These are phyloP conservation scores for Lycaon pictus DNA, from an alignment of 2,113 vertebrate genomes.

Conservation along the genomic window DNA sequence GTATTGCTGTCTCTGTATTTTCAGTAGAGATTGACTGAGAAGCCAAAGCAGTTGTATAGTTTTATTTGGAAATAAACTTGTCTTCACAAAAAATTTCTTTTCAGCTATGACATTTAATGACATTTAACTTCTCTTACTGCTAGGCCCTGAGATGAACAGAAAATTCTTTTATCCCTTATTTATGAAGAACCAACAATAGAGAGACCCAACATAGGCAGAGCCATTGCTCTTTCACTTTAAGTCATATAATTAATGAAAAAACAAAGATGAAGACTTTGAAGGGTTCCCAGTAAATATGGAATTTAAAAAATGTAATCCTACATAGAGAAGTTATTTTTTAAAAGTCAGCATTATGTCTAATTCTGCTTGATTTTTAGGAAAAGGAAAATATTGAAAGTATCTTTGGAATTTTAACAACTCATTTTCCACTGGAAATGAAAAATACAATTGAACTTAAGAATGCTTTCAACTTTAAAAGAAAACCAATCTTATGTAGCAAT, in stretches of 20 bases:
- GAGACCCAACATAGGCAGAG: background rate
- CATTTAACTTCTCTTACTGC: background rate
- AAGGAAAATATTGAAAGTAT: constrained; percentile 43
- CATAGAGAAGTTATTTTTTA: background rate
- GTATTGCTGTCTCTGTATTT: background rate
- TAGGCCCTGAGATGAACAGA: background rate
- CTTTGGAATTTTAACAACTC: background rate
- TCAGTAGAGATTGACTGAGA: background rate
- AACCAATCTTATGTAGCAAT: background rate
- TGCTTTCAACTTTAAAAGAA: background rate
- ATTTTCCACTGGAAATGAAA: constrained; percentile 28
- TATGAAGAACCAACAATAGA: constrained; percentile 48
- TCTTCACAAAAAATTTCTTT: constrained; percentile 33
- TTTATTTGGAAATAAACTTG: constrained; percentile 36
- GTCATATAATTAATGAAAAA: constrained; percentile 10
- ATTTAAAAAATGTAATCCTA: constrained; percentile 53
- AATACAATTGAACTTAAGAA: background rate
- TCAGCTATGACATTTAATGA: background rate
- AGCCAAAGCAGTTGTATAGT: background rate
- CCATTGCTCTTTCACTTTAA: background rate
- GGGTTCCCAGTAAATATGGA: background rate
- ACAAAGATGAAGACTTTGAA: background rate
- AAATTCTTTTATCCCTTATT: constrained; percentile 60
- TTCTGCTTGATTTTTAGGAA: constrained; percentile 25
- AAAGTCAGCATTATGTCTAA: background rate